phyloP scores from a whole-genome alignment of 92 coral and sea anemone species.

The Chrysogorgia sp. region DNA sequence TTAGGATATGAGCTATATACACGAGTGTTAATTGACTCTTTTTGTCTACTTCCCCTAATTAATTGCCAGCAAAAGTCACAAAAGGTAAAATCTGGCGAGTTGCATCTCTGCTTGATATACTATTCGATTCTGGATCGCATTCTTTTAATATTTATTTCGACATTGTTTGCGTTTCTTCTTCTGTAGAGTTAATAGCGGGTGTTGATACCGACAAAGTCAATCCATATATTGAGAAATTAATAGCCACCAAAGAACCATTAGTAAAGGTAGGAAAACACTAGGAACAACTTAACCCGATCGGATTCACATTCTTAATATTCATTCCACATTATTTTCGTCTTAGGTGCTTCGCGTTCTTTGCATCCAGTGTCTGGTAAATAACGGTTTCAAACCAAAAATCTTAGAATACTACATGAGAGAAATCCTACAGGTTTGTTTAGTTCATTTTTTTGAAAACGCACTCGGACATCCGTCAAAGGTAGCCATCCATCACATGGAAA shows the following conservation, averaged over 20 bases:
- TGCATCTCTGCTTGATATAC: too few species aligned
- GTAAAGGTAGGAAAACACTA: constrained; percentile 68
- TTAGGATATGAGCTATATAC: too few species aligned
- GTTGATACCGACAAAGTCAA: constrained; percentile 91
- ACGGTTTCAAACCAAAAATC: constrained; percentile 92
- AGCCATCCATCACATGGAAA: too few species aligned
- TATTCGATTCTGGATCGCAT: not conserved
- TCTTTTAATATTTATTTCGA: not conserved
- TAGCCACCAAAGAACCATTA: constrained; percentile 84
- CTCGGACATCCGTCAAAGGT: too few species aligned
- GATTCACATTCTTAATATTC: too few species aligned
- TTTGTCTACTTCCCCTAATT: too few species aligned
- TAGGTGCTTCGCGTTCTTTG: constrained; percentile 86
- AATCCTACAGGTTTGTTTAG: constrained; percentile 72
- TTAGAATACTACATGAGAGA: constrained; percentile 90
- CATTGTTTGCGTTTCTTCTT: constrained; percentile 3
- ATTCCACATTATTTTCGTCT: not conserved
- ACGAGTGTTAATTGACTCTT: too few species aligned
- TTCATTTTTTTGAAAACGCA: too few species aligned
- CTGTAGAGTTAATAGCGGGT: constrained; percentile 93
- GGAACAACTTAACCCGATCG: too few species aligned
- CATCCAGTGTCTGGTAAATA: constrained; percentile 83
- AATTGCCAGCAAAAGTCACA: too few species aligned
- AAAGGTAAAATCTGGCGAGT: too few species aligned
- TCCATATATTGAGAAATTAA: constrained; percentile 92